phyloP scores from a whole-genome alignment of 2,888 invertebrate species.

The Fissipunctia ypsillon region DNA sequence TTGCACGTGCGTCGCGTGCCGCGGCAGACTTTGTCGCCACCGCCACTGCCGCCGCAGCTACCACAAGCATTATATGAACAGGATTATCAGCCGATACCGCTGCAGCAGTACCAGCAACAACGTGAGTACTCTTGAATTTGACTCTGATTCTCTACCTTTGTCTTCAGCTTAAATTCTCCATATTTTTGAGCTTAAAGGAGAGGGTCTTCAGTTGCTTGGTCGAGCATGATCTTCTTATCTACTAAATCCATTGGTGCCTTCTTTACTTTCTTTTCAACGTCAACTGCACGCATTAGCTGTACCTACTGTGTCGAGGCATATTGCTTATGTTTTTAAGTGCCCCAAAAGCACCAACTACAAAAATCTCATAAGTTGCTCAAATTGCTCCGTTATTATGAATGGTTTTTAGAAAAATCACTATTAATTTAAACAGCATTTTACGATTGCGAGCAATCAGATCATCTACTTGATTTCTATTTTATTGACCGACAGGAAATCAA shows the following conservation, averaged over 20 bases:
- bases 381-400: neutral
- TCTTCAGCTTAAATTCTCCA: neutral
- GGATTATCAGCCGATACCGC: slow-evolving; percentile 78
- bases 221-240: neutral
- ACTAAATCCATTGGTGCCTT: neutral
- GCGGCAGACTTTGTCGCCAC: slow-evolving; percentile 80
- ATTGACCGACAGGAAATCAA: slow-evolving; percentile 33
- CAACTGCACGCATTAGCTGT: neutral
- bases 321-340: neutral
- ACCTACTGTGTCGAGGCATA: no score
- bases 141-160: neutral
- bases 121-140: slow-evolving; percentile 74
- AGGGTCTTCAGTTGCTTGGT: neutral
- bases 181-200: neutral
- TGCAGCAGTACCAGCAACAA: slow-evolving; percentile 79
- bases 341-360: neutral
- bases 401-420: neutral
- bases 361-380: neutral
- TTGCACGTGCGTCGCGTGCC: slow-evolving; percentile 81
- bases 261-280: neutral
- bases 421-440: neutral
- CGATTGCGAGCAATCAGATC: slow-evolving; percentile 29
- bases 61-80: slow-evolving; percentile 78
- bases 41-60: slow-evolving; percentile 72
- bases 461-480: slow-evolving; percentile 34